Base-by-base conservation (phyloP, 2,888 invertebrate species). In the Odontomyia ornata region DNA sequence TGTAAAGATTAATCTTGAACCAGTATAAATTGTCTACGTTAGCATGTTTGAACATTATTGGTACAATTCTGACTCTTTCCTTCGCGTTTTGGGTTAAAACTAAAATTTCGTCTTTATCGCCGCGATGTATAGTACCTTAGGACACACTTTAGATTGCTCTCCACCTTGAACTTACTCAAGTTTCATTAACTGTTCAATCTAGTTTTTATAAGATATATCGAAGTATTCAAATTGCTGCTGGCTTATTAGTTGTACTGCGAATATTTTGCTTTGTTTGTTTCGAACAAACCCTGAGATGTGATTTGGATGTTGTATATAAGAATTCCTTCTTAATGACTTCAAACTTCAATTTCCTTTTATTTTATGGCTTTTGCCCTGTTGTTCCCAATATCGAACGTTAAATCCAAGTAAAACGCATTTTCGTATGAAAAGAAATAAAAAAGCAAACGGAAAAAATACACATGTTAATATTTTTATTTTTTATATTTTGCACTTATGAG, bases 231-330 rank as follows among this genome's bases (percentile, higher is more conserved):
- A n/a, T n/a, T n/a, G n/a, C n/a, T n/a, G n/a, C n/a, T n/a, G n/a
- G n/a, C n/a, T n/a, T n/a, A n/a, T n/a, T n/a, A n/a, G n/a, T n/a
- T n/a, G n/a, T n/a, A n/a, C n/a, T n/a, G n/a, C n/a, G n/a, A n/a
- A 18, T 18, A 56, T 11, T 7, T 81, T 83, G 81, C 82, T 80
- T 15, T 7, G 60, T 30, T 25, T 18, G n/a, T n/a, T n/a, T n/a
- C n/a, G n/a, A n/a, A n/a, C n/a, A n/a, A 56, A 56, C n/a, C 30
- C 52, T 27, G 7, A 72, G 56, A 73, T 73, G 73, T 73, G 23
- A 11, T 47, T 21, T 73, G 43, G 36, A 73, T 73, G n/a, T n/a
- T n/a, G 73, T 60, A 73, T 73, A 25, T 46, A 69, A 69, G 25
- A 21, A 60, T 60, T 60, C 23, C 5, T 9, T 15, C 15, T 15